phyloP scores from a whole-genome alignment of 37 sponge, comb jelly and placozoan genomes.

The Amphimedon queenslandica region DNA sequence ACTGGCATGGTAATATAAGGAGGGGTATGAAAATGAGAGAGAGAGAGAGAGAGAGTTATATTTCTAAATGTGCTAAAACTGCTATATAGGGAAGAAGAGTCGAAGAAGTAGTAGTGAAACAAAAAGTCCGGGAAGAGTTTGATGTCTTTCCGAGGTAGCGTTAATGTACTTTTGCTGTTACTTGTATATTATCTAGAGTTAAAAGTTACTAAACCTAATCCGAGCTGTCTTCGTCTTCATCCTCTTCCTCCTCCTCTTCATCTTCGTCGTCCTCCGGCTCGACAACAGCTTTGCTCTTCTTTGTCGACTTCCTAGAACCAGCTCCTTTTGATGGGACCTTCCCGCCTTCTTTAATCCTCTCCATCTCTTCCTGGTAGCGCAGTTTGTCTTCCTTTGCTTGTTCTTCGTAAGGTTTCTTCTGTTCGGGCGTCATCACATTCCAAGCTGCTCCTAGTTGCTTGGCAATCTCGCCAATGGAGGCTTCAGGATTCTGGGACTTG shows the following conservation, averaged over 20 bases:
- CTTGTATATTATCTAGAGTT: not conserved
- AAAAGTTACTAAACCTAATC: slow-evolving; percentile 2
- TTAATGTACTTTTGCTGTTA: not conserved
- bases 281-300: not conserved
- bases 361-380: slow-evolving; percentile 72
- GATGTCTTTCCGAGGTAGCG: too few relatives aligned
- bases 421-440: slow-evolving; percentile 45
- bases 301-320: not conserved
- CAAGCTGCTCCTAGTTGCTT: slow-evolving; percentile 79
- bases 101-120: too few relatives aligned
- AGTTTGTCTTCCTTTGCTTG: slow-evolving; percentile 57
- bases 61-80: too few relatives aligned
- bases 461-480: slow-evolving; percentile 65
- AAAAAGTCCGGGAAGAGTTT: too few relatives aligned
- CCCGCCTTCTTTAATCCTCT: slow-evolving; percentile 11
- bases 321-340: slow-evolving; percentile 12
- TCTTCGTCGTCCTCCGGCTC: slow-evolving; percentile 34
- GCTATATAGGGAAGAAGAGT: too few relatives aligned
- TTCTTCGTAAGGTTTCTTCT: slow-evolving; percentile 64
- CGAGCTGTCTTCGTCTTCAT: slow-evolving; percentile 35
- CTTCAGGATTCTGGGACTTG: slow-evolving; percentile 40
- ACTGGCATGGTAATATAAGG: too few relatives aligned
- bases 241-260: slow-evolving; percentile 46
- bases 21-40: too few relatives aligned
- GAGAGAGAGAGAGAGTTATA: too few relatives aligned